Evolutionary conservation across 2,888 invertebrate genomes (phyloP), one percentile per base, ranked within the genome.

Genomic region (Polymixis flavicincta): DNA sequence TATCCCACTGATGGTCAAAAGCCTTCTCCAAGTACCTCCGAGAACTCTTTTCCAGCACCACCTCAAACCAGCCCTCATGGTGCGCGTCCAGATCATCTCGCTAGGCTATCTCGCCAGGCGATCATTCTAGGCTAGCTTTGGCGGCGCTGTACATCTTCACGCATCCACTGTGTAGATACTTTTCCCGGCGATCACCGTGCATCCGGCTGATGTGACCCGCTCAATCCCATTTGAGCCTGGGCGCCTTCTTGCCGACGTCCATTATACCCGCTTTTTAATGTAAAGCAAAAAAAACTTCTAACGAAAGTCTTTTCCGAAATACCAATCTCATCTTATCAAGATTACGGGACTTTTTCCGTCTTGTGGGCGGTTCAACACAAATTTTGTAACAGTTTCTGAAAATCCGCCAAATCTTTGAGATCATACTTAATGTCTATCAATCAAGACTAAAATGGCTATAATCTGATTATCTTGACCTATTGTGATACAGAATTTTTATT

Each of bases 341-440:
- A 50, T 61, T 37, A 60, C 54, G 0, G n/a, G 6, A 48, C 52
- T 11, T 78, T 55, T 55, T 69, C 6, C 17, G n/a, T 45, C 50
- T 48, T n/a, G 68, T 28, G 45, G 59, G 25, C 7, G 28, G 28
- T 76, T 45, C 45, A 57, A 59, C 28, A 25, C 45, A 52, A 75
- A 75, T n/a, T n/a, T n/a, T n/a, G n/a, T 65, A 65, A 74, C 65
- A 52, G 74, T 45, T 59, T 59, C 11, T 8, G 7, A 45, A 37
- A 64, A 76, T 60, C 52, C 76, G 2, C 67, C 5, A 45, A 54
- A 71, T 71, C 63, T 57, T 25, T 32, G 28, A 50, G 71, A 63
- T 63, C 32, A 70, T n/a, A 57, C 28, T 76, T 71, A 71, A 70
- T 32, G 78, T 63, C 22, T 42, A 57, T 57, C 55, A 76, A 70